These are phyloP conservation scores for Rhagonycha lutea DNA, from an alignment of 2,888 invertebrate species.

Conservation along the genomic window DNA sequence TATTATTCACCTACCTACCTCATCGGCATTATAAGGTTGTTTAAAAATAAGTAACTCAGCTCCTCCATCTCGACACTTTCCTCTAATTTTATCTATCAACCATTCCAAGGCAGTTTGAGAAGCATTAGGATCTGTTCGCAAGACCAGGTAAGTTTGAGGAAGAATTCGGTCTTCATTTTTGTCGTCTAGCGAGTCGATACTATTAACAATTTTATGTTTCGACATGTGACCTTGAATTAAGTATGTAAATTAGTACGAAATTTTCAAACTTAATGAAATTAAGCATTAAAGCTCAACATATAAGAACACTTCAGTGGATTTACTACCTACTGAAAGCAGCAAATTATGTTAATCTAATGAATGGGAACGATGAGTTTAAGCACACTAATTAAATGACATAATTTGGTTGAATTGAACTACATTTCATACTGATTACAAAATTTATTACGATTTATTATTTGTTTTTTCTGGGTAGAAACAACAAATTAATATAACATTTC, in stretches of 20 bases:
- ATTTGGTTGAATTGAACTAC: background rate
- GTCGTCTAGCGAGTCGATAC: conserved; percentile 28
- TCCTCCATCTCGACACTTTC: conserved; percentile 59
- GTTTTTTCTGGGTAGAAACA: background rate
- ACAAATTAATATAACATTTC: background rate
- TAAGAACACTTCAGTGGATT: background rate
- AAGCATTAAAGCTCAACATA: background rate
- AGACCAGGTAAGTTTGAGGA: conserved; percentile 58
- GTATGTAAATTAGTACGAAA: background rate
- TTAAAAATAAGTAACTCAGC: conserved; percentile 60
- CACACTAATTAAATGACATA: background rate
- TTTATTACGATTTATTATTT: background rate
- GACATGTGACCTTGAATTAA: conserved; percentile 31
- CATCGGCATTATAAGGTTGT: conserved; percentile 48
- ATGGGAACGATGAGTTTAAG: background rate
- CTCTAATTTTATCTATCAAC: conserved; percentile 60
- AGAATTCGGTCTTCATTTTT: conserved; percentile 45
- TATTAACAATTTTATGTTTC: conserved; percentile 21
- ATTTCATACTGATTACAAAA: too few species aligned
- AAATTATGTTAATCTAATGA: conserved; percentile 7
- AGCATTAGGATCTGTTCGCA: conserved; percentile 55
- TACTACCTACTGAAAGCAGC: background rate
- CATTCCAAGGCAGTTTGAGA: conserved; percentile 58
- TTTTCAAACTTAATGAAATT: background rate
- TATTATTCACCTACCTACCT: conserved; percentile 7